phyloP scores from a whole-genome alignment of 1,140 invertebrate genomes.

The Camponotus vicinus region DNA sequence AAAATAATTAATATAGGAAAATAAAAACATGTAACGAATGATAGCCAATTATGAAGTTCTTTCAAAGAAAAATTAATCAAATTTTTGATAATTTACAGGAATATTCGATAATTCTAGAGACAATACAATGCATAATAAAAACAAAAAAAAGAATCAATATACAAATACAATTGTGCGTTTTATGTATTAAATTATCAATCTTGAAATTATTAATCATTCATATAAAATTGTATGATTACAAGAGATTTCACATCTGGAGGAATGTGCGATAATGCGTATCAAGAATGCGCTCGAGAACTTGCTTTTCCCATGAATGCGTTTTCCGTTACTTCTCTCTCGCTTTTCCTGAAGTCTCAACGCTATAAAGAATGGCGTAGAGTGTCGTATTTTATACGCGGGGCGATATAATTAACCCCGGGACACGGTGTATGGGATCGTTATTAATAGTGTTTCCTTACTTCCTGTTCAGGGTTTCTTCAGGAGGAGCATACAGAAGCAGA shows the following conservation, averaged over 20 bases:
- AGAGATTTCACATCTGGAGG: neutral
- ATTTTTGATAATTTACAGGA: neutral
- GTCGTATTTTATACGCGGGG: slow-evolving; percentile 44
- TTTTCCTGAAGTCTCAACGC: slow-evolving; percentile 21
- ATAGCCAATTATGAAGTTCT: neutral
- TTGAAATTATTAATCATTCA: neutral
- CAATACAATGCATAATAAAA: neutral
- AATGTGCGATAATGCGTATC: neutral
- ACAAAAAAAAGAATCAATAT: too few species aligned
- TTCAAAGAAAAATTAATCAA: neutral
- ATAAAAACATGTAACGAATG: neutral
- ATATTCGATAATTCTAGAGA: neutral
- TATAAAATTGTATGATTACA: neutral
- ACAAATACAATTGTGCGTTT: neutral
- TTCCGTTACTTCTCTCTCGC: slow-evolving; percentile 21
- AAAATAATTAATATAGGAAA: neutral
- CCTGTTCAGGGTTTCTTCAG: slow-evolving; percentile 92
- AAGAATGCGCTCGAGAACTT: neutral
- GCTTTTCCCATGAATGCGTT: slow-evolving; percentile 44
- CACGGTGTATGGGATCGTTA: slow-evolving; percentile 43
- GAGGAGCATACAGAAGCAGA: slow-evolving; percentile 98
- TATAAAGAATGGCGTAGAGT: slow-evolving; percentile 43
- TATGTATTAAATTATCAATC: neutral
- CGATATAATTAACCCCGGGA: slow-evolving; percentile 52
- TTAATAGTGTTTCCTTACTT: slow-evolving; percentile 61